Percentiles rank a stretch among this genome's conserved stretches.
These are phyloP conservation scores for Willowsia nigromaculata DNA, from an alignment of 2,888 invertebrate genomes.

Conservation along the genomic window DNA sequence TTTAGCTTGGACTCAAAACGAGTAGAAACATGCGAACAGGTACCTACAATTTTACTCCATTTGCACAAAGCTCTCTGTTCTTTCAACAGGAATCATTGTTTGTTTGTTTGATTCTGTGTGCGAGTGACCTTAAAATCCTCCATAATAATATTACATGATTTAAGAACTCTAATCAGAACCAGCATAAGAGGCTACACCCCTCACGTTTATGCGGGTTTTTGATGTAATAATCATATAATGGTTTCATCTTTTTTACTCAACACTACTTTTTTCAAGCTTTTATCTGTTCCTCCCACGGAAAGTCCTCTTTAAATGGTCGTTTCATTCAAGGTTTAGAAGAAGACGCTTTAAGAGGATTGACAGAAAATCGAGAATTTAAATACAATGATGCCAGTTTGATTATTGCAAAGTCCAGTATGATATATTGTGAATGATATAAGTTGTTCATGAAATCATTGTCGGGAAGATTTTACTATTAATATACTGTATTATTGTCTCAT, in stretches of 20 bases:
- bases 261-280: background rate
- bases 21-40: background rate
- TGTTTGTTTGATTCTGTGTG: background rate
- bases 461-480: background rate
- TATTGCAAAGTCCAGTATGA: background rate
- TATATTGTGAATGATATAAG: background rate
- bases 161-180: background rate
- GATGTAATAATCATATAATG: conserved; percentile 26
- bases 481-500: conserved; percentile 29
- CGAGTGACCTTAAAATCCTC: conserved; percentile 62
- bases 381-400: background rate
- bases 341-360: background rate
- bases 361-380: background rate
- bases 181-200: conserved; percentile 22
- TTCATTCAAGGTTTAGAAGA: conserved; percentile 1
- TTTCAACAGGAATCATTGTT: too few species aligned
- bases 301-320: background rate
- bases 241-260: background rate
- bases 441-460: background rate
- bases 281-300: background rate
- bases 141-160: conserved; percentile 62
- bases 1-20: background rate
- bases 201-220: conserved; percentile 30
- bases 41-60: background rate
- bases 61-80: background rate